Percentiles rank a stretch among this genome's conserved stretches.
Evolutionary conservation across 2,888 invertebrate species (phyloP).

Genomic region (Caenorhabditis imperialis): DNA sequence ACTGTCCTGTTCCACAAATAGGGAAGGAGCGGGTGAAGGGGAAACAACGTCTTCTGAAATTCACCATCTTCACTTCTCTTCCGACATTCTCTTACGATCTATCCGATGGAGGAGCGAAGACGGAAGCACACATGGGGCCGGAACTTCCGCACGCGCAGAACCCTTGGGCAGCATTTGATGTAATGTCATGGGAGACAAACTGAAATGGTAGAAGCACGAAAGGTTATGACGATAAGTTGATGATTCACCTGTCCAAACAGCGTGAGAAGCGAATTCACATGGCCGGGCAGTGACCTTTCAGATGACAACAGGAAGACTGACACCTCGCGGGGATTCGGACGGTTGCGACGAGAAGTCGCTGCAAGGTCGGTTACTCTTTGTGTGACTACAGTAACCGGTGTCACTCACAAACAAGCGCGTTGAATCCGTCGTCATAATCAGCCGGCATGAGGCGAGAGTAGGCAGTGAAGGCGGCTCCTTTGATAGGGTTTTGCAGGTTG

Average conservation of each 20-base stretch:
- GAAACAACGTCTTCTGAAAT: conserved; percentile 63
- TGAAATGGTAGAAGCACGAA: conserved; percentile 60
- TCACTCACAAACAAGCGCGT: conserved; percentile 69
- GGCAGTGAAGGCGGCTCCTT: conserved; percentile 92
- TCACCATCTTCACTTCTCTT: background rate
- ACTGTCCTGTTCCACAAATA: conserved; percentile 95
- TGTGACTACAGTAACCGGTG: conserved; percentile 17
- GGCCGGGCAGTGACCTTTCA: conserved; percentile 61
- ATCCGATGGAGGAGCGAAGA: conserved; percentile 61
- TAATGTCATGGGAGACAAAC: conserved; percentile 76
- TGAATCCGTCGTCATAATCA: conserved; percentile 75
- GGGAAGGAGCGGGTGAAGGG: conserved; percentile 86
- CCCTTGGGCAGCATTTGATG: conserved; percentile 56
- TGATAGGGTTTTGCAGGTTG: conserved; percentile 84
- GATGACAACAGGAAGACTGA: conserved; percentile 75
- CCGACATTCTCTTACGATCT: conserved; percentile 17
- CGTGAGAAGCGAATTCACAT: conserved; percentile 69
- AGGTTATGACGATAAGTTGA: conserved; percentile 14
- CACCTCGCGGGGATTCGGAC: conserved; percentile 75
- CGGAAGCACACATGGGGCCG: conserved; percentile 62
- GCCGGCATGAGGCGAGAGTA: conserved; percentile 70
- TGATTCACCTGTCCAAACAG: conserved; percentile 58
- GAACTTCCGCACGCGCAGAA: conserved; percentile 59
- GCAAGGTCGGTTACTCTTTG: conserved; percentile 7
- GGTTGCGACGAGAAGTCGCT: conserved; percentile 54